Evolutionary conservation across 2,888 invertebrate species (phyloP), one percentile per base, ranked within the genome.

Genomic region (Machimus rusticus): DNA sequence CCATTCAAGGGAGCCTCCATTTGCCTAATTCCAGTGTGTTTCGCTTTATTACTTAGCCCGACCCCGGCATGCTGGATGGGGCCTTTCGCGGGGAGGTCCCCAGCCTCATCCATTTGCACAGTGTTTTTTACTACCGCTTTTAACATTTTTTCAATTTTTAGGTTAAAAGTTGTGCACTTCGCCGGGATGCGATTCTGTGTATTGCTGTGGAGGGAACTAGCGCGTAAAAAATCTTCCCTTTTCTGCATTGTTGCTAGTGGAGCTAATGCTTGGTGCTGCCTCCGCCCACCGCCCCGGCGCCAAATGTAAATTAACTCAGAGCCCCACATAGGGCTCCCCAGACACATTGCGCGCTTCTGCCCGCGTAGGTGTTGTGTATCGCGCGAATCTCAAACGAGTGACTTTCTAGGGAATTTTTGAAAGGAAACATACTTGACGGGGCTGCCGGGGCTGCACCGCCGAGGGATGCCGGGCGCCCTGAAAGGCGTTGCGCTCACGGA

Each of bases 281-380:
- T 12, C n/a, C 8, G 14, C 76, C 37, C 37, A 14, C n/a, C 76
- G 8, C 5, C 9, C 39, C 74, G 12, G 39, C 12, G 31, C 28
- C 43, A 74, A 85, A 85, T 85, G 85, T 85, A 85, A 85, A 85
- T 85, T 85, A 85, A 85, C 85, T 85, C 84, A 19, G 8, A 74
- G 74, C n/a, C 74, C 55, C 28, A 79, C 28, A 79, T 28, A 66
- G 66, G 66, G 82, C 74, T 85, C 85, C 85, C 85, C 28, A 85
- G 85, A 85, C 85, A 74, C 66, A 14, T 19, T 9, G 66, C 66
- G 23, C 66, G 28, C 28, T 23, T 28, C 66, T 23, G 66, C 4
- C 51, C 51, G 51, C 51, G n/a, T 51, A 51, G 51, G 51, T 51
- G 51, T 51, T 46, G 43, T 46, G 16, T 12, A 51, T 19, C 51